Base-by-base conservation (phyloP, 1,140 invertebrate species). In the Pinna nobilis region DNA sequence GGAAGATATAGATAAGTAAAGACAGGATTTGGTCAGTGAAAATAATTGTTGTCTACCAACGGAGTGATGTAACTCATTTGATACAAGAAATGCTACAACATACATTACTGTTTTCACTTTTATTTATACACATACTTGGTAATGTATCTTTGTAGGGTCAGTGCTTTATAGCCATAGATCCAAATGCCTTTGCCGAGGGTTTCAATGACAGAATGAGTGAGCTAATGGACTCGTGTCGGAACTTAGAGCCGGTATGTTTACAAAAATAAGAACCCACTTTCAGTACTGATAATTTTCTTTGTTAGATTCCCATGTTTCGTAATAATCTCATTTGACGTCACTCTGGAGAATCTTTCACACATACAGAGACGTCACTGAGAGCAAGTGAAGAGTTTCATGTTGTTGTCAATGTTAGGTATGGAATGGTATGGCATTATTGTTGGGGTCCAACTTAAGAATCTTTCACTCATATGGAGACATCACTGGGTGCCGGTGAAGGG, bases 131-230 rank as follows among this genome's bases (percentile, higher is more conserved):
- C 11, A 23, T 9, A 53, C 50, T 7, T 25, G 6, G 6, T 9
- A 57, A 57, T 7, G 13, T 20, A 13, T 25, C n/a, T n/a, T 71
- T 75, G 4, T 95, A 63, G 80, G 96, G 96, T 0, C 96, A 98
- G 68, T 95, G 95, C 81, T 98, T 97, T 87, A 92, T 98, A 37
- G 96, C 95, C 0, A 92, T 98, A 13, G 92, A 98, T 91, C 95
- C 96, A 0, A 90, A 92, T 3, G 93, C 91, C 77, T 98, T 98
- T 90, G 94, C 93, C 0, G 92, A 93, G 0, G 94, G 94, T 6
- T 97, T 98, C 79, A 90, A 92, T 64, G 92, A 93, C 5, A 91
- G 96, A 60, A 88, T 98, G 81, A 89, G 91, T 39, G 90, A 92
- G 44, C 80, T 92, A 63, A 90, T 91, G 76, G 80, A 88, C 57